Evolutionary conservation across 2,888 invertebrate species (phyloP).

Genomic region (Pseudococcus longispinus): DNA sequence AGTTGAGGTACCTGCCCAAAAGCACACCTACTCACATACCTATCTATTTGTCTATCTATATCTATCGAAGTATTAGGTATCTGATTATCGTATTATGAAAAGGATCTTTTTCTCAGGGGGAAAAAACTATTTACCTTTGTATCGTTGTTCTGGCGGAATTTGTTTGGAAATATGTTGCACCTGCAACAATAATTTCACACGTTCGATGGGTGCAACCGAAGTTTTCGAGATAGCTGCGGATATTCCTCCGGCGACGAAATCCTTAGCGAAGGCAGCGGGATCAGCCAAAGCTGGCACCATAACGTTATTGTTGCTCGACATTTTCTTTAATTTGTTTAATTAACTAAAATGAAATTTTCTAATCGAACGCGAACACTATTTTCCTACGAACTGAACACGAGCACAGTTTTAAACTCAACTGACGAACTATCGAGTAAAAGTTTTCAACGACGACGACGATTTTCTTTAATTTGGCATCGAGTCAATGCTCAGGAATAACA

Average conservation of each 20-base stretch:
- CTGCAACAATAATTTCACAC: constrained; percentile 91
- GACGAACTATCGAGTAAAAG: constrained; percentile 4
- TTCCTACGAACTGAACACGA: constrained; percentile 17
- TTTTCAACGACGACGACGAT: not conserved
- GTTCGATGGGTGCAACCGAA: constrained; percentile 92
- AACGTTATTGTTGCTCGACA: constrained; percentile 52
- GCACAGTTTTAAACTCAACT: not conserved
- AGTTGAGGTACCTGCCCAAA: too few species aligned
- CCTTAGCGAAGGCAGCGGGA: constrained; percentile 85
- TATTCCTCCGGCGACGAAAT: constrained; percentile 89
- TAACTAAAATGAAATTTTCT: not conserved
- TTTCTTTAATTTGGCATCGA: constrained; percentile 43
- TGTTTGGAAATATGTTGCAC: constrained; percentile 94
- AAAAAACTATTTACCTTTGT: constrained; percentile 74
- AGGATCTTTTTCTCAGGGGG: too few species aligned
- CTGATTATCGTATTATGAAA: too few species aligned
- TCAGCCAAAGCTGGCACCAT: constrained; percentile 68
- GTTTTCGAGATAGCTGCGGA: constrained; percentile 95
- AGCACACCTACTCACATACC: too few species aligned
- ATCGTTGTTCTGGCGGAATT: constrained; percentile 82
- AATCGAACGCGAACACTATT: not conserved
- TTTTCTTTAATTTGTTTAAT: constrained; percentile 18
- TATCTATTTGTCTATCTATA: too few species aligned
- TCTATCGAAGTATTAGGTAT: too few species aligned
- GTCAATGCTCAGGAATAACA: constrained; percentile 51